These are phyloP conservation scores for Pseudolycoriella hygida DNA, from an alignment of 2,888 invertebrate species.

Conservation along the genomic window DNA sequence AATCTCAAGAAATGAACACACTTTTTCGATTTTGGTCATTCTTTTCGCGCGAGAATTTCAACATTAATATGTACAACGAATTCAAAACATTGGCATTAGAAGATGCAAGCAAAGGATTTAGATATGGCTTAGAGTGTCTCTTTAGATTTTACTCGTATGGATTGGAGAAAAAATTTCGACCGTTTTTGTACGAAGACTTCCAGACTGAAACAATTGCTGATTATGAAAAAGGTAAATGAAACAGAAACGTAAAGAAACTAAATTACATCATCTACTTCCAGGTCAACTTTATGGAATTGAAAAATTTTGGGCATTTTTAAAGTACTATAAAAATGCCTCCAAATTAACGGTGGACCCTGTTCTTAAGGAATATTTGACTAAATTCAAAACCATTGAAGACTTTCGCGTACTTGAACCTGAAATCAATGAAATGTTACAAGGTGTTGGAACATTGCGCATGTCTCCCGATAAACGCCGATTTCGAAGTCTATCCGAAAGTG, in stretches of 20 bases:
- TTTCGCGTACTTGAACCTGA: slow-evolving; percentile 55
- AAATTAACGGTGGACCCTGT: slow-evolving; percentile 57
- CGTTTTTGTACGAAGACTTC: slow-evolving; percentile 91
- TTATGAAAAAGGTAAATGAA: slow-evolving; percentile 57
- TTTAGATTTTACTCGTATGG: slow-evolving; percentile 98
- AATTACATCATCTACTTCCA: no score
- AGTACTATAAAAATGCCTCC: slow-evolving; percentile 76
- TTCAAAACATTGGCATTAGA: slow-evolving; percentile 81
- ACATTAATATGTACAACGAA: slow-evolving; percentile 94
- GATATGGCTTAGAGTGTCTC: slow-evolving; percentile 68
- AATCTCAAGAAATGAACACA: slow-evolving; percentile 98
- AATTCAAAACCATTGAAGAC: slow-evolving; percentile 78
- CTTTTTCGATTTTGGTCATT: slow-evolving; percentile 99
- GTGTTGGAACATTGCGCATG: slow-evolving; percentile 31
- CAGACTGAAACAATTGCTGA: slow-evolving; percentile 82
- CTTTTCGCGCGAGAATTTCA: slow-evolving; percentile 95
- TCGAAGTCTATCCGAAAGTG: slow-evolving; percentile 49
- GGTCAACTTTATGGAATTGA: slow-evolving; percentile 95
- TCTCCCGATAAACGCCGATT: slow-evolving; percentile 37
- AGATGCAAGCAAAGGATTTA: slow-evolving; percentile 78
- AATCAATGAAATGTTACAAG: slow-evolving; percentile 39
- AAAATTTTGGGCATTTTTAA: slow-evolving; percentile 98
- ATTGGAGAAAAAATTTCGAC: slow-evolving; percentile 86
- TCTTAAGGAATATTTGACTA: slow-evolving; percentile 50
- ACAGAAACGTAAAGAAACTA: no score